Evolutionary conservation across 2,797 vertebrate genomes (phyloP).

Genomic region (Scarus forsteni): DNA sequence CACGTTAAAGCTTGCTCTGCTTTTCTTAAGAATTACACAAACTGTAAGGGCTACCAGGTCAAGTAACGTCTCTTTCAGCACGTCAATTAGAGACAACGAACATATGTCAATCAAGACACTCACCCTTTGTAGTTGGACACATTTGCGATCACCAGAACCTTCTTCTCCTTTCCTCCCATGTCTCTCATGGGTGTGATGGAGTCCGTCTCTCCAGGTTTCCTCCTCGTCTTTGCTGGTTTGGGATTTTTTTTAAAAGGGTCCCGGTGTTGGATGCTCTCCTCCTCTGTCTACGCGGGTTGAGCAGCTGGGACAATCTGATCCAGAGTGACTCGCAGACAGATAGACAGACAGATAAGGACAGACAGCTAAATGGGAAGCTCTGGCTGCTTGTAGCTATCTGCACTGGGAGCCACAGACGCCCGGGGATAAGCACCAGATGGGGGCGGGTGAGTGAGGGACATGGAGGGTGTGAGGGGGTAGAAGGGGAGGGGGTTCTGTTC

Average conservation of each 20-base stretch:
- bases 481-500: conserved; percentile 66
- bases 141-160: conserved; percentile 82
- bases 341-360: conserved; percentile 24
- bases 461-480: conserved; percentile 56
- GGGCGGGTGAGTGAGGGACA: conserved; percentile 68
- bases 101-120: conserved; percentile 67
- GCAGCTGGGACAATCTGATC: conserved; percentile 24
- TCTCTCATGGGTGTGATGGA: conserved; percentile 62
- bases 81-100: background rate
- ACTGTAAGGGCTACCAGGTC: background rate
- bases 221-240: conserved; percentile 80
- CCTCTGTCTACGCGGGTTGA: background rate
- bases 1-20: conserved; percentile 38
- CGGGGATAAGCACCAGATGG: conserved; percentile 54
- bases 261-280: conserved; percentile 74
- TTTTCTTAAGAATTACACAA: conserved; percentile 37
- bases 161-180: conserved; percentile 93
- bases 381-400: conserved; percentile 60
- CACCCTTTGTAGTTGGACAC: conserved; percentile 82
- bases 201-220: conserved; percentile 61
- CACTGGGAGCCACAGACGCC: conserved; percentile 52
- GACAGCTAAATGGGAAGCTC: conserved; percentile 43
- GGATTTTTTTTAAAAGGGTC: conserved; percentile 19
- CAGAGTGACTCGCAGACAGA: conserved; percentile 21
- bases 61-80: background rate